Base-by-base conservation (phyloP, 2,113 vertebrate species). In the Pterocles burchelli region DNA sequence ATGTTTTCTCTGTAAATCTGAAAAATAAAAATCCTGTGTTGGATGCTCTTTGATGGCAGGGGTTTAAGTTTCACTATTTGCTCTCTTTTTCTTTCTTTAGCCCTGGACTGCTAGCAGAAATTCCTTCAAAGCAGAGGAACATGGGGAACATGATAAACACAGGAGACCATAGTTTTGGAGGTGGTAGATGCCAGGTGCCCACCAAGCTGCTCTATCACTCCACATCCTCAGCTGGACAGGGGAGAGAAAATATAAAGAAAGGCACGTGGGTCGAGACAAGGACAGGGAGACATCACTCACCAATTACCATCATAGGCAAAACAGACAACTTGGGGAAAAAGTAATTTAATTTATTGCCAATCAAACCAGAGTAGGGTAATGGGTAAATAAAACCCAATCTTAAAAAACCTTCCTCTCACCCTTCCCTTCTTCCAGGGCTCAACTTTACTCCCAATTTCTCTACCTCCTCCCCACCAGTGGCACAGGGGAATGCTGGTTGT, bases 401-500 rank as follows among this genome's bases (percentile, higher is more conserved):
- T 43, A 41, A 59, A 46, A 46, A 4, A 75, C 24, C 24, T 61
- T 24, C 21, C 20, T 10, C 29, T 16, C 4, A 13, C 7, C 19
- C 6, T 9, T 62, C 34, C 28, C 46, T 26, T 62, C 11, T n/a
- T 75, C 24, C 17, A 1, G 4, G 13, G 8, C 36, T 51, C 10
- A 72, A 24, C 18, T 33, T 72, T 2, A 7, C 18, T 54, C 13
- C 11, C 7, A 8, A 14, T 36, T 72, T 58, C 43, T 70, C 17
- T 51, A 28, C 26, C 31, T 51, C 43, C 15, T 84, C 25, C 18
- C 17, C 2, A 1, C 8, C 2, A 10, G 11, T 1, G 1, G 21
- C 5, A 4, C 2, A 36, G 11, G 7, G 7, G 45, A 58, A 34
- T 49, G 14, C 13, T 3, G 10, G 5, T 28, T 81, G 9, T 0